phyloP scores from a whole-genome alignment of 1,140 invertebrate genomes.

The Drosophila willistoni region DNA sequence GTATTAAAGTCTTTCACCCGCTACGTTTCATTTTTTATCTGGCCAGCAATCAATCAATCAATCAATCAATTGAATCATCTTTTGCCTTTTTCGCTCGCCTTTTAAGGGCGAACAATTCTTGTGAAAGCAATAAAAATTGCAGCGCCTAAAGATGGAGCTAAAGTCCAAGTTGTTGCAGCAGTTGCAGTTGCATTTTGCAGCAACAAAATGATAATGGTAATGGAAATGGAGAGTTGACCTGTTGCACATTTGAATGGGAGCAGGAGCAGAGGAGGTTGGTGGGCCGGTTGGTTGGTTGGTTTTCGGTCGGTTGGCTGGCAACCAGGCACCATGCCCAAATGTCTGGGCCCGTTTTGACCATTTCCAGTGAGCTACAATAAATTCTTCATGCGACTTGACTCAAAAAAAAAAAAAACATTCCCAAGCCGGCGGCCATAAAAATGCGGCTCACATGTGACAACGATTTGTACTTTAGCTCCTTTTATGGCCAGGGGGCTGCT shows the following conservation, averaged over 20 bases:
- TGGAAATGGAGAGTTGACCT: constrained; percentile 50
- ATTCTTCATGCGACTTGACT: constrained; percentile 59
- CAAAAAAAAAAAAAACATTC: constrained; percentile 53
- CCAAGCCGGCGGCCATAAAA: constrained; percentile 82
- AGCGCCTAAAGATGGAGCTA: constrained; percentile 45
- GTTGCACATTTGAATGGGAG: constrained; percentile 78
- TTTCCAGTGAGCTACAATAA: constrained; percentile 72
- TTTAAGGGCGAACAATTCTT: constrained; percentile 69
- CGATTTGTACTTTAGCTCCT: constrained; percentile 83
- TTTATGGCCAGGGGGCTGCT: constrained; percentile 66
- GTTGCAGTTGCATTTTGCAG: constrained; percentile 5
- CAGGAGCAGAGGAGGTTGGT: constrained; percentile 23
- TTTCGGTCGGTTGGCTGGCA: constrained; percentile 12
- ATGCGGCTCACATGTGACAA: constrained; percentile 83
- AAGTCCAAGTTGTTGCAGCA: neutral
- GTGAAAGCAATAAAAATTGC: constrained; percentile 80
- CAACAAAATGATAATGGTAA: constrained; percentile 10
- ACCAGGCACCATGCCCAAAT: constrained; percentile 52
- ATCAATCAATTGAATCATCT: constrained; percentile 79
- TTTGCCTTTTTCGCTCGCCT: constrained; percentile 36
- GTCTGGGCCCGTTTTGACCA: constrained; percentile 57
- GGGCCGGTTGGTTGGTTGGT: constrained; percentile 1
- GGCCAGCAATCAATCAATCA: constrained; percentile 57
- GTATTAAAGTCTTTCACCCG: neutral
- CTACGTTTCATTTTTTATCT: neutral